phyloP scores from a whole-genome alignment of 2,113 vertebrate genomes.

The Tachysurus vachellii region DNA sequence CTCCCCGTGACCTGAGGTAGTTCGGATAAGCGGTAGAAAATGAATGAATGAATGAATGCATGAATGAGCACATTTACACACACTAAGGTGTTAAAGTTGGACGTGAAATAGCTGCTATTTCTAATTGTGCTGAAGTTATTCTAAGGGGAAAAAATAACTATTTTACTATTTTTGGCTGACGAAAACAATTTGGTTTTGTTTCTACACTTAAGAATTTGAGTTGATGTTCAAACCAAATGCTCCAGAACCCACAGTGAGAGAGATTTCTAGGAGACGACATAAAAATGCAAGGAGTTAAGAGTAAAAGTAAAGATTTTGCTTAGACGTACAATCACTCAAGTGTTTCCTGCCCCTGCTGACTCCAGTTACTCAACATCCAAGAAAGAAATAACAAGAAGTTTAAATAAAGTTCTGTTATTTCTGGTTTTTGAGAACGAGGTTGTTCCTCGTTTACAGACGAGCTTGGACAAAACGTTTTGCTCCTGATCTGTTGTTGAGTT shows the following conservation, averaged over 20 bases:
- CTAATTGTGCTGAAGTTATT: background rate
- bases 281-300: background rate
- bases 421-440: no score
- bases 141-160: no score
- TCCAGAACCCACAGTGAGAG: background rate
- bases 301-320: background rate
- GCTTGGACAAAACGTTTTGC: no score
- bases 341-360: background rate
- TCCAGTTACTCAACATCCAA: background rate
- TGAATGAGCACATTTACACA: no score
- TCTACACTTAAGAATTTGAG: background rate
- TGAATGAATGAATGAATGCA: no score
- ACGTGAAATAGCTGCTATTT: background rate
- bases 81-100: background rate
- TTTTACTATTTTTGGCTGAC: background rate
- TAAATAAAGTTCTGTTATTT: background rate
- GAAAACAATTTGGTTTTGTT: background rate
- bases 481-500: background rate
- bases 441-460: no score
- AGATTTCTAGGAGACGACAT: background rate
- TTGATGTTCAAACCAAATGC: background rate
- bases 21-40: no score
- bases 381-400: background rate
- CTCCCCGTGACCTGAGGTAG: no score
- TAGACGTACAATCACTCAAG: background rate